Percentiles rank a stretch among this genome's conserved stretches.
Conservation (phyloP, 37 sponge, comb jelly and placozoan genomes). For the Petrosia ficiformis region DNA sequence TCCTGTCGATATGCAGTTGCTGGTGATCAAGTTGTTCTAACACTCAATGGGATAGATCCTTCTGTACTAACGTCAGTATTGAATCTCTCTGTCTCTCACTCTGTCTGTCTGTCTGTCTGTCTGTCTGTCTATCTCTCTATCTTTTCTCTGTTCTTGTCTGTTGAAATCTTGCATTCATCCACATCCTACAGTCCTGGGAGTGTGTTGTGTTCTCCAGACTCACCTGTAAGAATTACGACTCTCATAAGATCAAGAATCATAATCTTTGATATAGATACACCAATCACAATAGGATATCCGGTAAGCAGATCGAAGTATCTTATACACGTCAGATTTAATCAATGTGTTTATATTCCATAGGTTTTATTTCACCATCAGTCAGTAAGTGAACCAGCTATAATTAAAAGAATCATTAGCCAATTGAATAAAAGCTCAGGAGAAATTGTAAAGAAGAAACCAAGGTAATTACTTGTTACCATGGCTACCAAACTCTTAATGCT, state of each 20-base stretch:
- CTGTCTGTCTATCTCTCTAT: neutral
- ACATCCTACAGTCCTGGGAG: conserved; percentile 79
- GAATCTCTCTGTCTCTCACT: neutral
- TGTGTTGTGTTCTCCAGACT: conserved; percentile 72
- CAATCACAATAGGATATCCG: conserved; percentile 93
- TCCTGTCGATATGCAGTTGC: conserved; percentile 66
- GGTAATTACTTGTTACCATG: too few species aligned
- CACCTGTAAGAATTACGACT: conserved; percentile 60
- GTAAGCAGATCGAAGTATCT: conserved; percentile 42
- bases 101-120: neutral
- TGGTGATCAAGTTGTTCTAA: conserved; percentile 77
- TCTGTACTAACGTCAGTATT: conserved; percentile 55
- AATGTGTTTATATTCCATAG: conserved; percentile 13
- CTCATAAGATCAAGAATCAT: conserved; percentile 75
- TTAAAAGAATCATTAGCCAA: conserved; percentile 71
- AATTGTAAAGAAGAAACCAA: conserved; percentile 75
- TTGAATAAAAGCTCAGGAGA: conserved; percentile 86
- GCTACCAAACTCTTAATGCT: too few species aligned
- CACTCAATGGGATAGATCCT: conserved; percentile 64
- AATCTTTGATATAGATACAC: conserved; percentile 81
- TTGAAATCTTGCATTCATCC: neutral
- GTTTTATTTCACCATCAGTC: conserved; percentile 82
- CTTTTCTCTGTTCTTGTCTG: neutral
- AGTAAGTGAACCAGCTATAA: conserved; percentile 83
- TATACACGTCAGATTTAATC: neutral